Conservation (phyloP, 2,113 vertebrate genomes). For the Nipponia nippon region DNA sequence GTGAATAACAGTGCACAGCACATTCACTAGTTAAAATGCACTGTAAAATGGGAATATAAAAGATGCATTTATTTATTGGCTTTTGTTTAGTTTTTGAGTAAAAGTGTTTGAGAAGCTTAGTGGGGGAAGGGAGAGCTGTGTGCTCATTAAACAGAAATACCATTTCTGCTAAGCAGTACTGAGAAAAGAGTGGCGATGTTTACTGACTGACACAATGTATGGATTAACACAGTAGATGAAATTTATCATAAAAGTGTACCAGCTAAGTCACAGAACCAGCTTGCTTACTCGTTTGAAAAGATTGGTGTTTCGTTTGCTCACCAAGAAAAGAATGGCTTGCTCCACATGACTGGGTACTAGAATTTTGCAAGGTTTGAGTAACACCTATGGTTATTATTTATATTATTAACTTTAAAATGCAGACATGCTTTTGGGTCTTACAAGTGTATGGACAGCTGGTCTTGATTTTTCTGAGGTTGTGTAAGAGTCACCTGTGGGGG, state of each 20-base stretch:
- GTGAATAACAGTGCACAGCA: slow-evolving; percentile 53
- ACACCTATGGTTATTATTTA: slow-evolving; percentile 49
- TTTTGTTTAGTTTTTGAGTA: slow-evolving; percentile 34
- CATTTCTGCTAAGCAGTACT: background rate
- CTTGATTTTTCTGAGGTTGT: slow-evolving; percentile 58
- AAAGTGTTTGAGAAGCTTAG: slow-evolving; percentile 13
- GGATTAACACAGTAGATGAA: background rate
- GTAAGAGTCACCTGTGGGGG: slow-evolving; percentile 53
- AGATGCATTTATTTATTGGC: slow-evolving; percentile 48
- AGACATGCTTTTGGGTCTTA: slow-evolving; percentile 41
- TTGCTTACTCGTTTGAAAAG: background rate
- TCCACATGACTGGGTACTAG: background rate
- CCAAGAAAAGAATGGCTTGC: background rate
- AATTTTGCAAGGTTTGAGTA: slow-evolving; percentile 46
- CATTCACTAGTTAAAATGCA: slow-evolving; percentile 41
- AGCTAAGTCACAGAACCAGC: background rate
- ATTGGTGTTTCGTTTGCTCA: background rate
- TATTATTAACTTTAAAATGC: slow-evolving; percentile 50
- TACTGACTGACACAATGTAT: background rate
- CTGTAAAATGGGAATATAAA: slow-evolving; percentile 40
- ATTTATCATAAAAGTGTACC: background rate
- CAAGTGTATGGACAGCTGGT: slow-evolving; percentile 54
- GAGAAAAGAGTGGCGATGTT: background rate
- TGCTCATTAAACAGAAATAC: background rate
- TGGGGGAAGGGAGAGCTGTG: background rate